Percentiles rank a stretch among this genome's conserved stretches.
These are phyloP conservation scores for Hyaena hyaena DNA, from an alignment of 2,113 vertebrate genomes.

Conservation along the genomic window DNA sequence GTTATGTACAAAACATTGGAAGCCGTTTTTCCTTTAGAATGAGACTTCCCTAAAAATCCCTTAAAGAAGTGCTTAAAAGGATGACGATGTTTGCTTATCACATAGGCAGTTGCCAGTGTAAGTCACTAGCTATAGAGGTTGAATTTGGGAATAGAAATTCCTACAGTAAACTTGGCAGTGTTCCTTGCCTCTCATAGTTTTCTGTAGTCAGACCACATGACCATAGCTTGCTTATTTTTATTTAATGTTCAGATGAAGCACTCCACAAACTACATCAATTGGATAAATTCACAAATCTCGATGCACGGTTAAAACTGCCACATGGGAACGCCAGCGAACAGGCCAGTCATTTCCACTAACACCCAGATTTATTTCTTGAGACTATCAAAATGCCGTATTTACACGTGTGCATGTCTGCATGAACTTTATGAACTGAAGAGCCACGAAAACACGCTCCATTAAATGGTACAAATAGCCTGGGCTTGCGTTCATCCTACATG, in stretches of 20 bases:
- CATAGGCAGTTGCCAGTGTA: too few relatives aligned
- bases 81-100: neutral
- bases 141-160: neutral
- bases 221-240: too few relatives aligned
- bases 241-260: neutral
- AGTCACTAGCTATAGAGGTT: neutral
- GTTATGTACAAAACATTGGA: neutral
- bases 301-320: neutral
- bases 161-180: rapidly evolving
- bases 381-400: rapidly evolving
- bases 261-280: too few relatives aligned
- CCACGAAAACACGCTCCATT: neutral
- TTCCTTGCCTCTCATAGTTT: neutral
- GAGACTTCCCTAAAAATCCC: too few relatives aligned
- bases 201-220: rapidly evolving
- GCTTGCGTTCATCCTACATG: neutral
- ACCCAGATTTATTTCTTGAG: neutral
- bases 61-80: neutral
- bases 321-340: rapidly evolving
- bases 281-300: too few relatives aligned
- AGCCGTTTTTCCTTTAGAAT: neutral
- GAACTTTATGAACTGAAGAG: neutral
- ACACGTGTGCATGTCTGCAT: too few relatives aligned
- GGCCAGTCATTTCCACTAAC: rapidly evolving
- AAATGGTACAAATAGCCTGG: neutral